phyloP scores from a whole-genome alignment of 1,140 invertebrate genomes.

The Eueides isabella region DNA sequence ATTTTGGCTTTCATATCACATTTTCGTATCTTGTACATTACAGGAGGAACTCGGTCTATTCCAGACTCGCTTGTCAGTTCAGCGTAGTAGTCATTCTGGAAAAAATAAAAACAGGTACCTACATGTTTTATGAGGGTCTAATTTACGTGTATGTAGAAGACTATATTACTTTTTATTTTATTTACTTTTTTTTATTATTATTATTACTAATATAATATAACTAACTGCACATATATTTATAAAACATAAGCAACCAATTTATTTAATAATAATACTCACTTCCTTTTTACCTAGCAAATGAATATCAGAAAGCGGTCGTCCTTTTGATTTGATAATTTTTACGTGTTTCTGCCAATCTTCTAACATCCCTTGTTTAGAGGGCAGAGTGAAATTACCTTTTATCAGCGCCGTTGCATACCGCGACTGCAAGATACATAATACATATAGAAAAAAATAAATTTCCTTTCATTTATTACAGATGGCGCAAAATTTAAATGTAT shows the following conservation, averaged over 20 bases:
- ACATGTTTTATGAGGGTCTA: no score
- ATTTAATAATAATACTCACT: conserved; percentile 50
- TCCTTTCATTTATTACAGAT: not conserved
- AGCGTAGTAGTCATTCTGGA: conserved; percentile 72
- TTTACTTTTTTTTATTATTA: no score
- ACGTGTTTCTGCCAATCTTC: conserved; percentile 59
- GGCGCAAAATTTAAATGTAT: not conserved
- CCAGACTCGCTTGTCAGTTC: conserved; percentile 69
- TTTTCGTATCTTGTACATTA: conserved; percentile 70
- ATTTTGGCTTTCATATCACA: conserved; percentile 62
- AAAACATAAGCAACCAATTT: no score
- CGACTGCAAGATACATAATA: conserved; percentile 48
- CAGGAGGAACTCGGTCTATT: conserved; percentile 68
- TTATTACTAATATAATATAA: no score
- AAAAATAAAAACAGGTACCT: not conserved
- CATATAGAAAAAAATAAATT: not conserved
- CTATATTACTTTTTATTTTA: no score
- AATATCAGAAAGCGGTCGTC: conserved; percentile 56
- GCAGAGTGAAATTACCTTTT: conserved; percentile 69
- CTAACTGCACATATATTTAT: no score
- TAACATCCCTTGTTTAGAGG: conserved; percentile 63
- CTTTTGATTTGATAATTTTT: conserved; percentile 52
- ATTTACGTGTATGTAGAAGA: no score
- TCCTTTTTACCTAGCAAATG: conserved; percentile 68
- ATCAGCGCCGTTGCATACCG: conserved; percentile 63